Percentiles rank a stretch among this genome's conserved stretches.
Conservation (phyloP, 2,888 invertebrate genomes). For the Drosophila paranaensis region DNA sequence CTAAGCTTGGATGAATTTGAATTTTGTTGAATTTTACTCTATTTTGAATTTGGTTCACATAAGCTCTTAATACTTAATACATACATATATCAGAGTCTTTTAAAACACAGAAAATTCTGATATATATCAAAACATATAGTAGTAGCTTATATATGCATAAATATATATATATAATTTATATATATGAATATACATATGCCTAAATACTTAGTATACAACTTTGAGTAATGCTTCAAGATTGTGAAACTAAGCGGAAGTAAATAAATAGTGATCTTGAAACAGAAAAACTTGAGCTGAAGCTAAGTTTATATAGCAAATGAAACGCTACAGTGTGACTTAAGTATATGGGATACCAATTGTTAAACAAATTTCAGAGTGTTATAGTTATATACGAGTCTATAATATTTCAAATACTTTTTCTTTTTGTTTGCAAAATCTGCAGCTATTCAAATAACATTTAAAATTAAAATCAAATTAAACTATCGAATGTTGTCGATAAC, state of each 20-base stretch:
- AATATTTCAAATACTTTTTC: no score
- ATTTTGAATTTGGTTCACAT: not conserved
- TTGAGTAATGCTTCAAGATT: not conserved
- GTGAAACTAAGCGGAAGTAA: not conserved
- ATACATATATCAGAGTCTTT: not conserved
- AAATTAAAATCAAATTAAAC: not conserved
- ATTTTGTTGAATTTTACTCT: no score
- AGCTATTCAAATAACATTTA: no score
- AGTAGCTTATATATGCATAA: no score
- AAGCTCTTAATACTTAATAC: no score
- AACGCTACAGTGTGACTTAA: not conserved
- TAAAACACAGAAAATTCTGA: not conserved
- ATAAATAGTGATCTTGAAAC: constrained; percentile 1
- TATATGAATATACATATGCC: no score
- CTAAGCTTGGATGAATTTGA: no score
- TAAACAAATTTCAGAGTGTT: no score
- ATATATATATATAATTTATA: no score
- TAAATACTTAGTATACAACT: not conserved
- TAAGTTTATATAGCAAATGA: not conserved
- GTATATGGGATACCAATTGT: not conserved
- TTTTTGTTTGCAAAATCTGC: no score
- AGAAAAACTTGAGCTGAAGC: not conserved
- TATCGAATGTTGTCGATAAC: not conserved
- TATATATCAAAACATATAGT: not conserved
- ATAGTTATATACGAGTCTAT: no score